phyloP scores from a whole-genome alignment of 2,797 vertebrate genomes.

The Lepilemur septentrionalis region DNA sequence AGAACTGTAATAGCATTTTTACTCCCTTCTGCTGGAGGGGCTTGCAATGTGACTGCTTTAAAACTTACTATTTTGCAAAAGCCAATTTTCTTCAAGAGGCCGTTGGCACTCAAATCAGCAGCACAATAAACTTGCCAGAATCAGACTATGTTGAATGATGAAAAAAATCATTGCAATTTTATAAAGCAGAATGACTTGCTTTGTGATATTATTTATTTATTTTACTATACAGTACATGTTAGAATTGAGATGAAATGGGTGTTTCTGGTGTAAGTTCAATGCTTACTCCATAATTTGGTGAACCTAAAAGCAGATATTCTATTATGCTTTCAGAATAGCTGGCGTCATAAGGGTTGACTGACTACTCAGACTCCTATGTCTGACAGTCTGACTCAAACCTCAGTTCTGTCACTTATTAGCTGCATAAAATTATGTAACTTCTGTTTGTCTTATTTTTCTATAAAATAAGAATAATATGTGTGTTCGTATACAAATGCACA shows the following conservation, averaged over 20 bases:
- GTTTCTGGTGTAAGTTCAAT: slow-evolving; percentile 51
- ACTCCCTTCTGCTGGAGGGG: slow-evolving; percentile 71
- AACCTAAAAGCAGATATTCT: slow-evolving; percentile 23
- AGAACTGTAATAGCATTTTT: slow-evolving; percentile 73
- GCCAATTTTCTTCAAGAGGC: slow-evolving; percentile 75
- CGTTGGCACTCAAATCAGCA: slow-evolving; percentile 68
- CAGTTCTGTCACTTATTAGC: not conserved
- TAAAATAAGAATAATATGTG: not conserved
- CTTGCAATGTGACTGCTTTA: slow-evolving; percentile 72
- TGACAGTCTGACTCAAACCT: not conserved
- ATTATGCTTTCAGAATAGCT: slow-evolving; percentile 32
- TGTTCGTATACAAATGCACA: too few species aligned
- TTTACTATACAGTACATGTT: slow-evolving; percentile 48
- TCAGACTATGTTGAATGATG: slow-evolving; percentile 57
- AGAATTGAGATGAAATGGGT: slow-evolving; percentile 57
- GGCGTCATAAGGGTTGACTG: not conserved
- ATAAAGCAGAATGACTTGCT: slow-evolving; percentile 57
- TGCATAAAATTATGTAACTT: not conserved
- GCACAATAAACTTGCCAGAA: slow-evolving; percentile 71
- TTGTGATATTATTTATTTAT: slow-evolving; percentile 72
- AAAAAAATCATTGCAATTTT: slow-evolving; percentile 67
- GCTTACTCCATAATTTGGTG: slow-evolving; percentile 40
- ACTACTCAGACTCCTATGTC: not conserved
- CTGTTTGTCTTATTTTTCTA: not conserved
- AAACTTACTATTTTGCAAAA: slow-evolving; percentile 77